These are phyloP conservation scores for Troilus luridus DNA, from an alignment of 2,888 invertebrate species.

Conservation along the genomic window DNA sequence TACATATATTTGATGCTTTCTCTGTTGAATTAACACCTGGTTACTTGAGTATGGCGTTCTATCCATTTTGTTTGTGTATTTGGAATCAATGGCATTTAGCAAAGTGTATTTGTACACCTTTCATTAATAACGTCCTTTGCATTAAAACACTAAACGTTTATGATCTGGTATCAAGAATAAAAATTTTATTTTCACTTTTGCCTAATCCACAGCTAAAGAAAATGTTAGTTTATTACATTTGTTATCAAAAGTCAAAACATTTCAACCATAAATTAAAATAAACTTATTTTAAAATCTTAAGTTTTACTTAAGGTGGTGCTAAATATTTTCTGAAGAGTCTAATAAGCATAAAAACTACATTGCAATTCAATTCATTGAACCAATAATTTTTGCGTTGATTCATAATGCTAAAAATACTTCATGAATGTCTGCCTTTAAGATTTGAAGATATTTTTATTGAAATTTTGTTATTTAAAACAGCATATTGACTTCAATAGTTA, in stretches of 20 bases:
- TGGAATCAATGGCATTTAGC: conserved; percentile 59
- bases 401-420: background rate
- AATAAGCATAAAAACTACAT: background rate
- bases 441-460: no score
- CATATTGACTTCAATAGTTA: background rate
- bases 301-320: background rate
- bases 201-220: conserved; percentile 55
- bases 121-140: conserved; percentile 23
- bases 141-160: conserved; percentile 24
- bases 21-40: conserved; percentile 23
- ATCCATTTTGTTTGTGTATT: conserved; percentile 62
- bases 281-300: background rate
- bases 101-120: conserved; percentile 43
- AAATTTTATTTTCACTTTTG: conserved; percentile 52
- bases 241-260: conserved; percentile 61
- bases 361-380: background rate
- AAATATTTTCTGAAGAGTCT: background rate
- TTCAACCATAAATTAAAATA: conserved; percentile 35
- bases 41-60: conserved; percentile 14
- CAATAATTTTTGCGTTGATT: background rate
- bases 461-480: background rate
- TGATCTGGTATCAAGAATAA: conserved; percentile 18
- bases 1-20: conserved; percentile 5
- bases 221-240: conserved; percentile 58
- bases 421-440: no score